phyloP scores from a whole-genome alignment of 2,113 vertebrate species.

The Trochalopteron elliotii region DNA sequence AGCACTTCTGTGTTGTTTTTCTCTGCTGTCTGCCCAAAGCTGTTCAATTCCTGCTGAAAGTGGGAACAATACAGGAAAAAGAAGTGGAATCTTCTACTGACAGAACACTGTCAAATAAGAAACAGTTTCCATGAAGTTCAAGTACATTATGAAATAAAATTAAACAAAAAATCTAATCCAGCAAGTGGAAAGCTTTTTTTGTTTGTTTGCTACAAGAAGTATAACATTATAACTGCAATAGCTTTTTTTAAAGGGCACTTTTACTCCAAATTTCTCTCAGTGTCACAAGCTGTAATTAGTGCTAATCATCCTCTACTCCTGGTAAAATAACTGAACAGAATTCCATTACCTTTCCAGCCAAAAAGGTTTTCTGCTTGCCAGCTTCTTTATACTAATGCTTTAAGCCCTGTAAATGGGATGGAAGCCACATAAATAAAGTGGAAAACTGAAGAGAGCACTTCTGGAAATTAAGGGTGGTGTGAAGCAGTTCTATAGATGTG shows the following conservation, averaged over 20 bases:
- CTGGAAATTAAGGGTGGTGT: background rate
- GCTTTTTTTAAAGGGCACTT: background rate
- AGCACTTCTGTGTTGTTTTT: background rate
- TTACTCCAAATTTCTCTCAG: background rate
- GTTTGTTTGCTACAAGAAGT: background rate
- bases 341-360: background rate
- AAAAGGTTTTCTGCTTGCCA: background rate
- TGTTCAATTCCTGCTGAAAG: background rate
- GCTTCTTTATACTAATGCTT: background rate
- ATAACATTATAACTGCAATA: background rate
- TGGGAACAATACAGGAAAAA: background rate
- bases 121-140: background rate
- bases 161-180: background rate
- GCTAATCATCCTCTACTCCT: background rate
- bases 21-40: background rate
- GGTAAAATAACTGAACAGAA: constrained; percentile 17
- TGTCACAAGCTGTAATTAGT: background rate
- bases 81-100: background rate
- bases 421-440: background rate
- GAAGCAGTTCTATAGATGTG: background rate
- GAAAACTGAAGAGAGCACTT: background rate
- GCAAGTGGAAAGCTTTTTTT: background rate
- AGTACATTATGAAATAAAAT: background rate
- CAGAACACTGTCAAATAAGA: background rate
- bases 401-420: background rate